These are phyloP conservation scores for Thymallus thymallus DNA, from an alignment of 2,113 vertebrate genomes.

Conservation along the genomic window DNA sequence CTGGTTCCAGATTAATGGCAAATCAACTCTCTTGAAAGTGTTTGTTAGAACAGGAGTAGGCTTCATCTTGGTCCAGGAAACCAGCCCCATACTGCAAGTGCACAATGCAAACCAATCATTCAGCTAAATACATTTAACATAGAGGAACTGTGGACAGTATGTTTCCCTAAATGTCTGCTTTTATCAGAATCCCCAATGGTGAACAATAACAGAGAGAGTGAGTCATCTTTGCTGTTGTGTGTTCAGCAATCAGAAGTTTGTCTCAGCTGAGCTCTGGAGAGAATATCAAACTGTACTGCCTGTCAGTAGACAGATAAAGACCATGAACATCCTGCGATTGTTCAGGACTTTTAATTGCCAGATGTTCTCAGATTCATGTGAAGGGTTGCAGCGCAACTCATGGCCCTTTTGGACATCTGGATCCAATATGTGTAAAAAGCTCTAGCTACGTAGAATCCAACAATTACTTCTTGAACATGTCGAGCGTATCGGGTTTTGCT, in stretches of 20 bases:
- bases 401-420: constrained; percentile 8
- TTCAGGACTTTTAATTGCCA: constrained; percentile 7
- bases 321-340: constrained; percentile 30
- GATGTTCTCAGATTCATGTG: no score
- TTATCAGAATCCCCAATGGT: not conserved
- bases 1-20: no score
- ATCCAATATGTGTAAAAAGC: constrained; percentile 6
- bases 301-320: constrained; percentile 11
- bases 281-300: constrained; percentile 15
- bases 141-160: not conserved
- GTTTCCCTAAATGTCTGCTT: not conserved
- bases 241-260: not conserved
- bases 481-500: constrained; percentile 11
- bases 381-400: not conserved
- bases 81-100: not conserved
- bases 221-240: not conserved
- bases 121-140: not conserved
- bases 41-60: no score
- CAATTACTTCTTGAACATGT: constrained; percentile 2
- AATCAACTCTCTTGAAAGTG: not conserved
- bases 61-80: no score
- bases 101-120: not conserved
- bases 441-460: not conserved
- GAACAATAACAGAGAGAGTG: constrained; percentile 1
- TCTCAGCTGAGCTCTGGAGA: constrained; percentile 14